phyloP scores from a whole-genome alignment of 1,140 invertebrate genomes.

The Formica selysi region DNA sequence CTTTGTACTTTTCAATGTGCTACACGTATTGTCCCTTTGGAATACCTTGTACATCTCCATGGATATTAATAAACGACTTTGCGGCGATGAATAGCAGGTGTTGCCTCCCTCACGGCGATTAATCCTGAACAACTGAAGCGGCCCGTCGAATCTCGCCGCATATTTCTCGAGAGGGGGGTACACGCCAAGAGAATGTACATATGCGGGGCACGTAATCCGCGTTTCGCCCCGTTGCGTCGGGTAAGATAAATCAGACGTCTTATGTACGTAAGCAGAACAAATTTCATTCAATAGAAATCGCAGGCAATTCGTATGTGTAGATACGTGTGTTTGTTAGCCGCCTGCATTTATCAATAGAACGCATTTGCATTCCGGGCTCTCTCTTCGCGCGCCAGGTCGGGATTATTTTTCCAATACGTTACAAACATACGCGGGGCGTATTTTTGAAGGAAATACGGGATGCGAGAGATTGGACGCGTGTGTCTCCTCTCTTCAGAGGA shows the following conservation, averaged over 20 bases:
- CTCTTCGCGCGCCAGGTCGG: neutral
- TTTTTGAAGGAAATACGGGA: constrained; percentile 46
- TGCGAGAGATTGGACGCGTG: constrained; percentile 23
- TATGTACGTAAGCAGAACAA: constrained; percentile 60
- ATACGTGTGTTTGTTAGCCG: constrained; percentile 44
- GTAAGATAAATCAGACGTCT: constrained; percentile 58
- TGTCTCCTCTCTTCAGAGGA: neutral
- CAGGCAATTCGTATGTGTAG: neutral
- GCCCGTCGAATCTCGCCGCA: constrained; percentile 45
- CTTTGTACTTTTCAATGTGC: neutral
- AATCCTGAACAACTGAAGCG: neutral
- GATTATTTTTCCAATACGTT: constrained; percentile 61
- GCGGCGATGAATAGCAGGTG: neutral
- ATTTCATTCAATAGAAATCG: constrained; percentile 58
- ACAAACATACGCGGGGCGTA: constrained; percentile 21
- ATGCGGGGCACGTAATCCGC: constrained; percentile 58
- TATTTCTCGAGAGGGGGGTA: constrained; percentile 22
- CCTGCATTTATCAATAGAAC: constrained; percentile 57
- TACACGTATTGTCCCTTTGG: neutral
- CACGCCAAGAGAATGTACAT: neutral
- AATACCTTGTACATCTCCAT: too few relatives aligned
- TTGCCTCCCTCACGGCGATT: too few relatives aligned
- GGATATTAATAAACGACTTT: constrained; percentile 26
- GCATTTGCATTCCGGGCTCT: constrained; percentile 51
- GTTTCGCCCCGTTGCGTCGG: constrained; percentile 49